Evolutionary conservation across 2,797 vertebrate genomes (phyloP).

Genomic region (Argya squamiceps): DNA sequence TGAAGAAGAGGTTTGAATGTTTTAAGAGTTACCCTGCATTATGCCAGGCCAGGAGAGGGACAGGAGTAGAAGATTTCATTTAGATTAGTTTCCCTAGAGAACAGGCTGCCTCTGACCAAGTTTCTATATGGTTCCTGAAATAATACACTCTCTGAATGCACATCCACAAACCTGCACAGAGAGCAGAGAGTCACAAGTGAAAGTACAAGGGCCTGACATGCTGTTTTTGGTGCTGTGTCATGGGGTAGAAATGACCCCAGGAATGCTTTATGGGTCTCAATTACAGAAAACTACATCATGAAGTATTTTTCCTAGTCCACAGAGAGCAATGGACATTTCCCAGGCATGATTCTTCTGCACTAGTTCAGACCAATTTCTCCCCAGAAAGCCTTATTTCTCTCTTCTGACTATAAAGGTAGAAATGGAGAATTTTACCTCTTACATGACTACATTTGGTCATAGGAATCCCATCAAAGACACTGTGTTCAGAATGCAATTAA

Average conservation of each 20-base stretch:
- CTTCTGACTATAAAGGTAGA: not conserved
- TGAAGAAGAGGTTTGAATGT: not conserved
- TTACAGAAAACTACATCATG: not conserved
- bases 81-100: not conserved
- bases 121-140: not conserved
- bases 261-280: not conserved
- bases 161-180: not conserved
- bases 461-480: not conserved
- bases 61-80: constrained; percentile 4
- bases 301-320: not conserved
- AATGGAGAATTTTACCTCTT: not conserved
- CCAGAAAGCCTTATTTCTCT: constrained; percentile 7
- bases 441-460: not conserved
- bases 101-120: not conserved
- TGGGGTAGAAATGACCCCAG: not conserved
- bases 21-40: not conserved
- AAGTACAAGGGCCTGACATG: not conserved
- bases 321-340: constrained; percentile 21
- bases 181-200: not conserved
- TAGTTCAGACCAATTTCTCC: constrained; percentile 26
- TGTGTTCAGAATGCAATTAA: not conserved
- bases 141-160: not conserved
- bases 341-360: not conserved
- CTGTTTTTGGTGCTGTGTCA: not conserved
- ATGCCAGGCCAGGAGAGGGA: not conserved